These are phyloP conservation scores for Ellobium chinense DNA, from an alignment of 2,888 invertebrate genomes.

Conservation along the genomic window DNA sequence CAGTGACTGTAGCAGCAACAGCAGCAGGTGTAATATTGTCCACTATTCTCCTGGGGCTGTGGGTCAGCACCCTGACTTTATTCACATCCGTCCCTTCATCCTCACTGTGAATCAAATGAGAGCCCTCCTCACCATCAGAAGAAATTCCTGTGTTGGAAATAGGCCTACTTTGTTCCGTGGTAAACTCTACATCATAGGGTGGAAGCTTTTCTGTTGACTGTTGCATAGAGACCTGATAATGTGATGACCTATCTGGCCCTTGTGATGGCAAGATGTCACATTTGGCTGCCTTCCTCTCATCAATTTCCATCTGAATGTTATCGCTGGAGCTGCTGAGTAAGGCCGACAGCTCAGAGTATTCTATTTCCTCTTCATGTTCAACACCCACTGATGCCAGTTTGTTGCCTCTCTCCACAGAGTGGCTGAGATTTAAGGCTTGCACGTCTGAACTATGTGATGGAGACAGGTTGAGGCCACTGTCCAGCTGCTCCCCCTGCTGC, in stretches of 20 bases:
- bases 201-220: conserved; percentile 8
- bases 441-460: background rate
- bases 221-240: conserved; percentile 28
- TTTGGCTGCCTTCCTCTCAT: conserved; percentile 12
- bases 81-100: background rate
- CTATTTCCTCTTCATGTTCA: conserved; percentile 18
- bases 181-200: background rate
- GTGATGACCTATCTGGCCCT: background rate
- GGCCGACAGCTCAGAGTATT: conserved; percentile 21
- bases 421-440: background rate
- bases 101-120: background rate
- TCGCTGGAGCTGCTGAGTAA: background rate
- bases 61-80: background rate
- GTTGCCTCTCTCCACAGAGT: background rate
- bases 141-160: too few species aligned
- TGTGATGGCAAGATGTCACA: background rate
- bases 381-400: background rate
- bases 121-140: too few species aligned
- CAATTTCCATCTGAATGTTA: background rate
- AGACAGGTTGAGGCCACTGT: background rate
- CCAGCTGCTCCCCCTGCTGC: background rate
- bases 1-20: conserved; percentile 30
- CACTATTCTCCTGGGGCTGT: conserved; percentile 26
- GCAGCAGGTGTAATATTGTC: conserved; percentile 43
- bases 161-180: background rate